Evolutionary conservation across 2,113 vertebrate genomes (phyloP).

Genomic region (Catharus fuscescens): DNA sequence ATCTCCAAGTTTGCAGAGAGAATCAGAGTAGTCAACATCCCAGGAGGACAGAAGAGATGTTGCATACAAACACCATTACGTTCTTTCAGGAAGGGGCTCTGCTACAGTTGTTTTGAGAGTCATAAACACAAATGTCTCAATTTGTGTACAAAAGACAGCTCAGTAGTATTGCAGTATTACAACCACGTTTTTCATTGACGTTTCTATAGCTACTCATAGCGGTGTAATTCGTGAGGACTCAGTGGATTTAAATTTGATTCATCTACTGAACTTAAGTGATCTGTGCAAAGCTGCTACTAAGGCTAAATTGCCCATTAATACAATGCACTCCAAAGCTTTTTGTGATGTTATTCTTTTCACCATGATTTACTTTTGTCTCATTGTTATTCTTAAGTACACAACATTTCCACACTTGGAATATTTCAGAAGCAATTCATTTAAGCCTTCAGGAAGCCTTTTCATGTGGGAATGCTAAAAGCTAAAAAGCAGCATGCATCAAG

Average conservation of each 20-base stretch:
- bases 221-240: background rate
- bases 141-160: background rate
- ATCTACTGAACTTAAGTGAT: background rate
- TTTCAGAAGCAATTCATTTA: constrained; percentile 21
- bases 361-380: background rate
- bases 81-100: background rate
- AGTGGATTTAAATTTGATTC: background rate
- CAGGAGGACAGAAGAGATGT: background rate
- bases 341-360: background rate
- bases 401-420: background rate
- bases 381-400: background rate
- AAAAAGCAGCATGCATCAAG: background rate
- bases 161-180: background rate
- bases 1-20: background rate
- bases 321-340: background rate
- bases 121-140: background rate
- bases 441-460: background rate
- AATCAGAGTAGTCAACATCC: background rate
- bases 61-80: background rate
- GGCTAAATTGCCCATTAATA: background rate
- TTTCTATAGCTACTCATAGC: background rate
- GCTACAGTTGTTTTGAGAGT: background rate
- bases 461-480: background rate
- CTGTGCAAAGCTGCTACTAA: background rate
- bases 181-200: background rate